A percentile compares a stretch with the other conserved stretches of the same genome.
These are phyloP conservation scores for Chlorospingus semifuscus DNA, from an alignment of 2,797 vertebrate genomes.

Conservation along the genomic window DNA sequence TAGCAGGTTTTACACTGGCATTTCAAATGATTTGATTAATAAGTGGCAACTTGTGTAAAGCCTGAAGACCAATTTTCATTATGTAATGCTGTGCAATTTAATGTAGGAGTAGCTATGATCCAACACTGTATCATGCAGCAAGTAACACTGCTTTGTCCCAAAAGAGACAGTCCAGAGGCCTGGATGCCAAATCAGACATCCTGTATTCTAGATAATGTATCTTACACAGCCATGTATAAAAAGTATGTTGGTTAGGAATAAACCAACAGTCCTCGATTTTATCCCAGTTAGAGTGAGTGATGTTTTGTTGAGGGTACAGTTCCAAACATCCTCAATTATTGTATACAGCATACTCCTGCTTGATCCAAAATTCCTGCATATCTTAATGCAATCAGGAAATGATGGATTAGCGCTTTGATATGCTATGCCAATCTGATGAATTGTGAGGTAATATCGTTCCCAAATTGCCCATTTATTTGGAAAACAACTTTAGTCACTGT, in stretches of 20 bases:
- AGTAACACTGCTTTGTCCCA: background rate
- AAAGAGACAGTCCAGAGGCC: background rate
- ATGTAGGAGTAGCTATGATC: background rate
- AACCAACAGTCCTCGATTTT: background rate
- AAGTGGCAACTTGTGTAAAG: background rate
- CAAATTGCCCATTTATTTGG: background rate
- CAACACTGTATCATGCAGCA: background rate
- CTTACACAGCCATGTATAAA: background rate
- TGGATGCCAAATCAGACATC: background rate
- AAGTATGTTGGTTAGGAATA: background rate
- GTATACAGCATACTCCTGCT: background rate
- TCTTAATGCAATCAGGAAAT: background rate
- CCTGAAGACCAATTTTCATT: background rate
- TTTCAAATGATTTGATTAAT: background rate
- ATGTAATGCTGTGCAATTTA: background rate
- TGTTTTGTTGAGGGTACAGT: background rate
- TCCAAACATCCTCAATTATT: background rate
- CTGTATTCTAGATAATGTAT: background rate
- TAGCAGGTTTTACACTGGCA: background rate
- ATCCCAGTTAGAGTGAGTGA: background rate
- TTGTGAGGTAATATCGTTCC: background rate
- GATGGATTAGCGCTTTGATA: background rate
- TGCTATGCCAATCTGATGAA: background rate
- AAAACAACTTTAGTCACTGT: background rate
- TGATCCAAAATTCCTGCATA: background rate